phyloP scores from a whole-genome alignment of 1,140 invertebrate genomes.

The Heliconius hewitsoni region DNA sequence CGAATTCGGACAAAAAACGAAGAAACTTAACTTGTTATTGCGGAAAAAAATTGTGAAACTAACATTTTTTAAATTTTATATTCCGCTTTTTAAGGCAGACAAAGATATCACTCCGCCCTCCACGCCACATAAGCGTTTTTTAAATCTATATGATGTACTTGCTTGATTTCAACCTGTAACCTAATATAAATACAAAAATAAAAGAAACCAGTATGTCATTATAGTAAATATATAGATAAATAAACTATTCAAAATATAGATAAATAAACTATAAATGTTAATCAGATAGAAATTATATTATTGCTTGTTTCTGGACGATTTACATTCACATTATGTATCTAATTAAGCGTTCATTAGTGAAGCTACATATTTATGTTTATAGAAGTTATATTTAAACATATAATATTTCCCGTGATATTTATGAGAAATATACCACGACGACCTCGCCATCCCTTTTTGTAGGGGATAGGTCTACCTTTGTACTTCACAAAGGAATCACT shows the following conservation, averaged over 20 bases:
- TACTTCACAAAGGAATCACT: background rate
- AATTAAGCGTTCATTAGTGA: background rate
- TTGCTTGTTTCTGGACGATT: background rate
- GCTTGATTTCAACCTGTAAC: background rate
- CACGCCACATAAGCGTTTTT: too few relatives aligned
- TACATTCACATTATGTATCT: background rate
- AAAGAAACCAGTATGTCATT: background rate
- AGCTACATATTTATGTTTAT: background rate
- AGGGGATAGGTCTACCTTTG: background rate
- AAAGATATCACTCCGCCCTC: too few relatives aligned
- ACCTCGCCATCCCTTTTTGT: background rate
- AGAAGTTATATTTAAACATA: conserved; percentile 4
- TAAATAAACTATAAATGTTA: background rate
- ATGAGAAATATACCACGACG: background rate
- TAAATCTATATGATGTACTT: too few relatives aligned
- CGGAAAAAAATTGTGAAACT: too few relatives aligned
- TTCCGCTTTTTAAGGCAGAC: too few relatives aligned
- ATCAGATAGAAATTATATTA: background rate
- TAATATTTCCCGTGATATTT: background rate
- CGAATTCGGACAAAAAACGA: too few relatives aligned
- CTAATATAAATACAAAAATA: background rate
- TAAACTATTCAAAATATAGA: background rate
- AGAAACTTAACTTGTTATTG: too few relatives aligned
- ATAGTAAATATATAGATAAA: background rate
- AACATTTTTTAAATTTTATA: too few relatives aligned